Conservation (phyloP, 2,113 vertebrate species). For the Phyllostomus hastatus region DNA sequence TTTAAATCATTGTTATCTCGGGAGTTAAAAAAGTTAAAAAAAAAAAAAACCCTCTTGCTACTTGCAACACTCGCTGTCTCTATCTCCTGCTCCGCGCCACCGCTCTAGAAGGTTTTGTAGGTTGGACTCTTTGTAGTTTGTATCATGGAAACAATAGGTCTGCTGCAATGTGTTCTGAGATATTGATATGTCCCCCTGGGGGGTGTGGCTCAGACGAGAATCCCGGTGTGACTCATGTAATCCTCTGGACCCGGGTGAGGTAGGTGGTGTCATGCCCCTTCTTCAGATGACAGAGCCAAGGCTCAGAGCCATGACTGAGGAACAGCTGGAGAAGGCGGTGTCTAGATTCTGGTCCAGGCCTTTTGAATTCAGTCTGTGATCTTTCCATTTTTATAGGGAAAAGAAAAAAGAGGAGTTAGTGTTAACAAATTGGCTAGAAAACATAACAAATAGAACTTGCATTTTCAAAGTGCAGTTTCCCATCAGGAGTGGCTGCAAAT, state of each 20-base stretch:
- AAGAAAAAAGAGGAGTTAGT: not conserved
- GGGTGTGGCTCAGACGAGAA: not conserved
- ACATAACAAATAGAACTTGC: not conserved
- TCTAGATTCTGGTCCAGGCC: not conserved
- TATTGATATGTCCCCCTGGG: not conserved
- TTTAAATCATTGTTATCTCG: not conserved
- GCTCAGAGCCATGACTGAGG: not conserved
- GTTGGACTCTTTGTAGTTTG: conserved; percentile 38
- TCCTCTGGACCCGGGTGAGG: not conserved
- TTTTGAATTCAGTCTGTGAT: conserved; percentile 31
- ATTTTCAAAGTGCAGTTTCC: not conserved
- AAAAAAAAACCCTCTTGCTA: not conserved
- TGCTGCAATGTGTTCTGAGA: conserved; percentile 16
- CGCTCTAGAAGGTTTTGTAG: conserved; percentile 12
- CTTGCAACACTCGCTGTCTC: not conserved
- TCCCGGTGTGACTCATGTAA: conserved; percentile 24
- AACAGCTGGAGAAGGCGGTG: not conserved
- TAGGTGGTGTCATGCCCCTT: not conserved
- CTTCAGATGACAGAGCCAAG: not conserved
- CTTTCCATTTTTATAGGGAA: not conserved
- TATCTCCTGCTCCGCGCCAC: not conserved
- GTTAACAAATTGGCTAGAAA: conserved; percentile 31
- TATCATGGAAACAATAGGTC: conserved; percentile 22
- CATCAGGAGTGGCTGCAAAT: not conserved
- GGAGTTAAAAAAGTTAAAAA: not conserved